phyloP scores from a whole-genome alignment of 2,888 invertebrate species.

The Automeris io region DNA sequence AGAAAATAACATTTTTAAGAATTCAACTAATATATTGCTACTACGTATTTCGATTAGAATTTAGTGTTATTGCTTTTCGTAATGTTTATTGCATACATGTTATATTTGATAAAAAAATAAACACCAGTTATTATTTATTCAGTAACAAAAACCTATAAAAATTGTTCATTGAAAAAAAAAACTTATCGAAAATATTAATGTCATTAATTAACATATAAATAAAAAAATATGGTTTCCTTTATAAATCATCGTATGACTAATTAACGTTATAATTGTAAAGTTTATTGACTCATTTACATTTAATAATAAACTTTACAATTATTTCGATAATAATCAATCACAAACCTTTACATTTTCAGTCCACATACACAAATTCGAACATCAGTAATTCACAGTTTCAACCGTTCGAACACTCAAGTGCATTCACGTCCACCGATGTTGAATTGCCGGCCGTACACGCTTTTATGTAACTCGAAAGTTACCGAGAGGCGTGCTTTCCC shows the following conservation, averaged over 20 bases:
- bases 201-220: background rate
- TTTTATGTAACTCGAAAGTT: constrained; percentile 41
- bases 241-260: constrained; percentile 1
- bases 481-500: constrained; percentile 53
- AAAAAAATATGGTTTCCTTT: constrained; percentile 1
- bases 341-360: constrained; percentile 43
- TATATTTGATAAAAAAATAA: too few species aligned
- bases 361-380: constrained; percentile 26
- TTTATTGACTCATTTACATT: too few species aligned
- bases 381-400: constrained; percentile 23
- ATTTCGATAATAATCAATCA: constrained; percentile 7
- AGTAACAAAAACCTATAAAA: background rate
- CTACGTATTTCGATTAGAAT: background rate
- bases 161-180: background rate
- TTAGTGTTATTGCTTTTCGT: background rate
- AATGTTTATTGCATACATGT: too few species aligned
- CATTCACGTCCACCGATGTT: constrained; percentile 5
- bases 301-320: too few species aligned
- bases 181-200: background rate
- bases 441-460: constrained; percentile 10
- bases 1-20: background rate
- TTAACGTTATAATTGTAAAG: too few species aligned
- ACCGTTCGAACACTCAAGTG: constrained; percentile 11
- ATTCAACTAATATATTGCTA: too few species aligned
- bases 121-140: too few species aligned